phyloP scores from a whole-genome alignment of 2,113 vertebrate genomes.

The Mystacornis crossleyi region DNA sequence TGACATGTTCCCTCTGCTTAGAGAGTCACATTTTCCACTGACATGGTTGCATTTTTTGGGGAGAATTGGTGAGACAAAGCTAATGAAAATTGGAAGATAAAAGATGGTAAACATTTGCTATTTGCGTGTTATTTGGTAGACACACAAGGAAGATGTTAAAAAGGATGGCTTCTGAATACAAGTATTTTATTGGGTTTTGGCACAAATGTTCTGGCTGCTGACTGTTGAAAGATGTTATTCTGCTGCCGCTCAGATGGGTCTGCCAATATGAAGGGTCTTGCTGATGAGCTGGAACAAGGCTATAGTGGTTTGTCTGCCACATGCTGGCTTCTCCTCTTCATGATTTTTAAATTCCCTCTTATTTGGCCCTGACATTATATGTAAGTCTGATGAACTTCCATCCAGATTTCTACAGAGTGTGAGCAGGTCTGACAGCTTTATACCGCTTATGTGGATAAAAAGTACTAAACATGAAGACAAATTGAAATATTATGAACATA shows the following conservation, averaged over 20 bases:
- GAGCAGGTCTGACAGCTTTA: not conserved
- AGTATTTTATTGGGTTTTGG: not conserved
- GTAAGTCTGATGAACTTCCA: not conserved
- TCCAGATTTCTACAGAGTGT: not conserved
- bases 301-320: not conserved
- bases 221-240: not conserved
- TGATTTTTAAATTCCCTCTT: not conserved
- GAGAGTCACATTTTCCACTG: not conserved
- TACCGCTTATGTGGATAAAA: not conserved
- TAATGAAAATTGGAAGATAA: not conserved
- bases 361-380: not conserved
- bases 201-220: not conserved
- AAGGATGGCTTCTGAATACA: not conserved
- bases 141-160: not conserved
- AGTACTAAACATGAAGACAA: slow-evolving; percentile 8
- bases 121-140: not conserved
- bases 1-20: not conserved
- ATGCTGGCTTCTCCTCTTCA: not conserved
- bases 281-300: slow-evolving; percentile 29
- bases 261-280: not conserved
- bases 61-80: not conserved
- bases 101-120: not conserved
- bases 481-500: slow-evolving; percentile 54
- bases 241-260: not conserved
- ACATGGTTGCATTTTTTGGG: not conserved